phyloP scores from a whole-genome alignment of 2,113 vertebrate genomes.

The Andinoacara biseriatus region DNA sequence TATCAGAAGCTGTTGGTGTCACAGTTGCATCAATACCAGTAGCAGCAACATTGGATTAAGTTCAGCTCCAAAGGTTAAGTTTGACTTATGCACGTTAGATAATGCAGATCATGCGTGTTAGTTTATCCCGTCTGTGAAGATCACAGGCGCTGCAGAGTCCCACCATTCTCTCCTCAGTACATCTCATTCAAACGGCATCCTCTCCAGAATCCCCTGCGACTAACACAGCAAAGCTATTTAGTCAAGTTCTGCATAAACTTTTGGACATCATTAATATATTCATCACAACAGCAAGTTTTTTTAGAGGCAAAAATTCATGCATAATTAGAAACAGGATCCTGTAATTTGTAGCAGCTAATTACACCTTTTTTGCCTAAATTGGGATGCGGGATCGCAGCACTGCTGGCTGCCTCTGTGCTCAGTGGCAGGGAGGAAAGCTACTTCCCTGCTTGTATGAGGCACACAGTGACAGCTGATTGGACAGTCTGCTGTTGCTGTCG shows the following conservation, averaged over 20 bases:
- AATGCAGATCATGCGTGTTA: constrained; percentile 30
- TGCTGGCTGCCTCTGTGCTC: constrained; percentile 29
- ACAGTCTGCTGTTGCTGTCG: constrained; percentile 7
- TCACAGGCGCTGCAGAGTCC: constrained; percentile 13
- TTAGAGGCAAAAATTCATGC: constrained; percentile 45
- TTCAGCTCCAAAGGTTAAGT: neutral
- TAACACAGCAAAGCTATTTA: constrained; percentile 48
- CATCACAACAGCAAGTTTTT: constrained; percentile 54
- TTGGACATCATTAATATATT: constrained; percentile 68
- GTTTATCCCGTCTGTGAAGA: constrained; percentile 36
- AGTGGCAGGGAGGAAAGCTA: neutral
- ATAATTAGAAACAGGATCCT: constrained; percentile 62
- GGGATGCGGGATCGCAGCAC: constrained; percentile 14
- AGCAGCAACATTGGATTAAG: neutral
- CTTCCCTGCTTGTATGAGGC: neutral
- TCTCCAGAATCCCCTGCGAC: constrained; percentile 46
- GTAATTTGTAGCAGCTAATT: constrained; percentile 67
- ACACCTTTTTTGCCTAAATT: constrained; percentile 48
- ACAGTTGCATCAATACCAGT: neutral
- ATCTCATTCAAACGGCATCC: constrained; percentile 55
- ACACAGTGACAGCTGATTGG: constrained; percentile 36
- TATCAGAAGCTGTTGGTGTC: neutral
- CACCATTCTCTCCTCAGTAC: constrained; percentile 38
- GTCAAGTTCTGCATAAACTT: constrained; percentile 50
- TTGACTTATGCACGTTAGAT: constrained; percentile 17